Evolutionary conservation across 2,797 vertebrate genomes (phyloP), one percentile per base, ranked within the genome.

Genomic region (Anguilla pacifica): DNA sequence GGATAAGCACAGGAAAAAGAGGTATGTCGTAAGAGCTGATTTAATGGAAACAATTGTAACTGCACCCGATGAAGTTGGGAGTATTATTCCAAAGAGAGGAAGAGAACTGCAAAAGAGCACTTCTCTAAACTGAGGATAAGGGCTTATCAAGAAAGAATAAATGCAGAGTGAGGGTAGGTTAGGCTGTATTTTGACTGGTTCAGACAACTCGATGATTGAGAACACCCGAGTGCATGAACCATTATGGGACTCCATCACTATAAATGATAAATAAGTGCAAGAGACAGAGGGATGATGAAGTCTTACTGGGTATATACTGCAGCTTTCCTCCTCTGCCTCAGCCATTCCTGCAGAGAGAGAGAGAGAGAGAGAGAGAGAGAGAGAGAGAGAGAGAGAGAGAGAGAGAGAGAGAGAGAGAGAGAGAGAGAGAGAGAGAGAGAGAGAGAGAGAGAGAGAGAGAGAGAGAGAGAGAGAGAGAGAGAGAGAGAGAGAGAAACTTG

Each of bases 271-370:
- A 79, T 25, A 19, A 43, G 39, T 39, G 17, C 64, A 70, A 70
- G 25, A 13, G 43, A 87, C 15, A 1, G 43, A 87, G 25, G n/a
- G 55, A 83, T 13, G 86, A 13, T 31, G n/a, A 85, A 22, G 3
- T 90, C 94, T 70, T 94, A 96, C 96, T 35, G 92, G 92, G 85
- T 92, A 92, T 87, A 96, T 90, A 25, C 93, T 92, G 95, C 96
- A 95, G 90, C 89, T 94, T 19, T 82, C 95, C 19, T 95, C 94
- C 0, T 95, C 95, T 51, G 92, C 89, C 5, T 93, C 91, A 13
- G 25, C 95, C 96, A 97, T 96, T 46, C 81, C 95, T 95, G 90
- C 0, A 79, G 43, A 22, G 28, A 64, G 4, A 88, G 46, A n/a
- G 87, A 0, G 19, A 57, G 9, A 55, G 82, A 55, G 28, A 13